phyloP scores from a whole-genome alignment of 2,888 invertebrate species.

The Scaeva pyrastri region DNA sequence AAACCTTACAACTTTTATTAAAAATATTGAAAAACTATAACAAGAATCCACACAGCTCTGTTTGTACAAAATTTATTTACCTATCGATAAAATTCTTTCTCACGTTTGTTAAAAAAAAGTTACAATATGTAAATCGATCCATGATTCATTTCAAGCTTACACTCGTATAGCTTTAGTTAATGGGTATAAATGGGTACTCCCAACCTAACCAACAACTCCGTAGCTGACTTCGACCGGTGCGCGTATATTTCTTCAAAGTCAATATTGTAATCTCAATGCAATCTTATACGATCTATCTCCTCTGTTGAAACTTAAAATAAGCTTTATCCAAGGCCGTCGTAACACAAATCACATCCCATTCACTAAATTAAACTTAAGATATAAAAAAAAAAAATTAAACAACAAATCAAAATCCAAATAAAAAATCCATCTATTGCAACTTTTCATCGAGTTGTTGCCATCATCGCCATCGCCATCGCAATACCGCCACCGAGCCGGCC shows the following conservation, averaged over 20 bases:
- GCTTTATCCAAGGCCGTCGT: conserved; percentile 28
- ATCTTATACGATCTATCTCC: conserved; percentile 20
- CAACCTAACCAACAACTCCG: conserved; percentile 5
- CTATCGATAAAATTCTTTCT: conserved; percentile 28
- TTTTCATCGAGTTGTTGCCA: not conserved
- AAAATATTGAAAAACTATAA: too few relatives aligned
- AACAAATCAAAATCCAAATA: conserved; percentile 4
- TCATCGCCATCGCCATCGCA: too few relatives aligned
- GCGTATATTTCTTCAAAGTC: conserved; percentile 36
- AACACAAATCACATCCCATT: conserved; percentile 31
- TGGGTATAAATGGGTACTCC: not conserved
- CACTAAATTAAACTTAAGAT: conserved; percentile 23
- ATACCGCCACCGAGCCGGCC: not conserved
- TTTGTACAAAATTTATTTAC: not conserved
- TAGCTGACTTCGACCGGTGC: not conserved
- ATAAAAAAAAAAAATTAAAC: conserved; percentile 4
- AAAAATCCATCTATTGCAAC: conserved; percentile 43
- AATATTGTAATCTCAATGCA: conserved; percentile 47
- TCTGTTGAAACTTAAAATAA: conserved; percentile 43
- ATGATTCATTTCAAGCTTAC: conserved; percentile 37
- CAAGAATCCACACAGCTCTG: conserved; percentile 21
- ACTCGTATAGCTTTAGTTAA: not conserved
- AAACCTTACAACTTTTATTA: too few relatives aligned
- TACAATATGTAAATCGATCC: conserved; percentile 53
- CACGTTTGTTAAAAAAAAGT: conserved; percentile 33